A percentile compares a stretch with the other conserved stretches of the same genome.
These are phyloP conservation scores for Conus canariensis DNA, from an alignment of 2,888 invertebrate genomes.

Conservation along the genomic window DNA sequence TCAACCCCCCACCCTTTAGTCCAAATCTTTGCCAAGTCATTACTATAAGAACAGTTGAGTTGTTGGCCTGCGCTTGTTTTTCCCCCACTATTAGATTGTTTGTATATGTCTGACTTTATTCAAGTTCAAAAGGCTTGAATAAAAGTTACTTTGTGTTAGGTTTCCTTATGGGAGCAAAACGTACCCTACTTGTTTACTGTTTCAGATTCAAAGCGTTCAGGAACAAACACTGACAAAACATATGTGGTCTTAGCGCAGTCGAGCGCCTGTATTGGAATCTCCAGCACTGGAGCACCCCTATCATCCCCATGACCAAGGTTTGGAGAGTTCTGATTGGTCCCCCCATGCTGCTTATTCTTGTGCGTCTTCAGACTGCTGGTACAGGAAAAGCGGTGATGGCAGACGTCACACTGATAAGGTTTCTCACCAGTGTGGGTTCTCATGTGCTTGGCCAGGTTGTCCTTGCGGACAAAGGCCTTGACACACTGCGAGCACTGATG, in stretches of 20 bases:
- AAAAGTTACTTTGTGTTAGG: no score
- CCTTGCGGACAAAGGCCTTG: not conserved
- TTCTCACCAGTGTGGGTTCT: not conserved
- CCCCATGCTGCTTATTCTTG: not conserved
- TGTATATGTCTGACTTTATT: no score
- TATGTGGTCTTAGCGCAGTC: not conserved
- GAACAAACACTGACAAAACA: not conserved
- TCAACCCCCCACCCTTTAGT: no score
- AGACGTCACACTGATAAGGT: not conserved
- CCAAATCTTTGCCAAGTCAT: no score
- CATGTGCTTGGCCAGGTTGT: slow-evolving; percentile 5
- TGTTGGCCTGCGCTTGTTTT: no score
- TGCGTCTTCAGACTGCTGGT: not conserved
- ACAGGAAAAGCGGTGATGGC: not conserved
- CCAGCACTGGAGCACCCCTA: not conserved
- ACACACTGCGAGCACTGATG: not conserved
- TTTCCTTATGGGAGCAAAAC: no score
- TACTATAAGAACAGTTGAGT: no score
- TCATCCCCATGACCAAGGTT: not conserved
- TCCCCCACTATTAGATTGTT: no score
- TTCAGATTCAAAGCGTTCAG: no score
- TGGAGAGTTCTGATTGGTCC: not conserved
- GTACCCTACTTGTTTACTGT: no score
- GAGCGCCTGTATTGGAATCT: not conserved
- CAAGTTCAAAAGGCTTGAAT: no score